phyloP scores from a whole-genome alignment of 2,797 vertebrate species.

The Sebastes alutus region DNA sequence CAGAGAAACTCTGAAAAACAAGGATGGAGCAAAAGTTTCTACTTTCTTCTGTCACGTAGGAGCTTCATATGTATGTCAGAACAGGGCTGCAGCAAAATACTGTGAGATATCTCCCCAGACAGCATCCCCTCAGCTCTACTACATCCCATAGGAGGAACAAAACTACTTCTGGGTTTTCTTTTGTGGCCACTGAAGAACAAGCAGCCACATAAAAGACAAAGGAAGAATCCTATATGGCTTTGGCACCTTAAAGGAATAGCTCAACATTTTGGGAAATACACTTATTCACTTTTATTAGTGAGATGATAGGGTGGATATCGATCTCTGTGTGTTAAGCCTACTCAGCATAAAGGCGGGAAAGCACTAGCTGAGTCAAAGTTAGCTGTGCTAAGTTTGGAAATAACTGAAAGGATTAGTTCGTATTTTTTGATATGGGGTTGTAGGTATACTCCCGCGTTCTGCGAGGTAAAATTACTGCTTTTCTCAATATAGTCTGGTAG shows the following conservation, averaged over 20 bases:
- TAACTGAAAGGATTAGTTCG: too few relatives aligned
- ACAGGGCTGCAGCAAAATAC: neutral
- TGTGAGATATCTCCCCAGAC: conserved; percentile 5
- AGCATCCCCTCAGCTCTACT: conserved; percentile 7
- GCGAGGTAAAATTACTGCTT: too few relatives aligned
- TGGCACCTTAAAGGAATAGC: neutral
- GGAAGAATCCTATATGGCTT: neutral
- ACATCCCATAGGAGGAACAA: neutral
- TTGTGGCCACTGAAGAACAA: conserved; percentile 2
- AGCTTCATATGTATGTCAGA: conserved; percentile 4
- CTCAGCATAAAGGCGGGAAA: too few relatives aligned
- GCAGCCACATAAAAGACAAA: neutral
- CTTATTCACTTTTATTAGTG: neutral
- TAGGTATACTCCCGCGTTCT: too few relatives aligned
- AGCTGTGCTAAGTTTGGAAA: too few relatives aligned
- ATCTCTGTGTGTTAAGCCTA: too few relatives aligned
- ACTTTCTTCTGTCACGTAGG: neutral
- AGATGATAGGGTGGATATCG: neutral
- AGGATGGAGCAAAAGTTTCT: neutral
- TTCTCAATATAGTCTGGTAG: too few relatives aligned
- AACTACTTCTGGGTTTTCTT: neutral
- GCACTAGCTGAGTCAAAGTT: too few relatives aligned
- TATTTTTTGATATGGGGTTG: too few relatives aligned
- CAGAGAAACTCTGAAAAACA: neutral
- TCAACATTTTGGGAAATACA: neutral